These are phyloP conservation scores for Aphaenogaster rudis DNA, from an alignment of 1,140 invertebrate species.

Conservation along the genomic window DNA sequence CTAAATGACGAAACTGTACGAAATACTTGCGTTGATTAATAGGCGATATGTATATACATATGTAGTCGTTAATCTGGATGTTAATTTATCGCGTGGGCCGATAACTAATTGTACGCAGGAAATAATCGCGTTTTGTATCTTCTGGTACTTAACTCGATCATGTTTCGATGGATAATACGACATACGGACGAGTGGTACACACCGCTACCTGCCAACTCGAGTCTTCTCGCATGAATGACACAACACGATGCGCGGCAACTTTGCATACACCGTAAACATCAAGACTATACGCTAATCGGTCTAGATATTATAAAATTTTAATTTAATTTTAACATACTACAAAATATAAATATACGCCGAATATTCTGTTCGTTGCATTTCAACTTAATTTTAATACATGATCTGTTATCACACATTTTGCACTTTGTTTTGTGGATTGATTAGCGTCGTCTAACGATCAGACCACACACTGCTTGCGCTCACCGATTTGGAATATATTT, in stretches of 20 bases:
- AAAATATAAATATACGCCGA: background rate
- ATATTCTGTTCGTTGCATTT: background rate
- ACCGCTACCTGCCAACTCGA: no score
- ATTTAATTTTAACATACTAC: background rate
- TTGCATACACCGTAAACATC: background rate
- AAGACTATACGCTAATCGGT: background rate
- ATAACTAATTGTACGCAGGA: background rate
- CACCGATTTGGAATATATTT: no score
- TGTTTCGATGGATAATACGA: background rate
- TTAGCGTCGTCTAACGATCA: no score
- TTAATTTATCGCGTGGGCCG: background rate
- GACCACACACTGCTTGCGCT: no score
- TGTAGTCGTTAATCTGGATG: background rate
- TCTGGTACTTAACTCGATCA: background rate
- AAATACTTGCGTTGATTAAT: background rate
- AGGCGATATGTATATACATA: background rate
- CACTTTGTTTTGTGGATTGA: background rate
- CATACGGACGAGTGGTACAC: no score
- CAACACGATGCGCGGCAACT: no score
- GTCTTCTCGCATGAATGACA: no score
- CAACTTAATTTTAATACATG: background rate
- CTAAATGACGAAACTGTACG: background rate
- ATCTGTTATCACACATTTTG: background rate
- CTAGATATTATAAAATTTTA: background rate
- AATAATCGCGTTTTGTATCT: background rate